Base-by-base conservation (phyloP, 2,797 vertebrate species). In the Columba guinea region DNA sequence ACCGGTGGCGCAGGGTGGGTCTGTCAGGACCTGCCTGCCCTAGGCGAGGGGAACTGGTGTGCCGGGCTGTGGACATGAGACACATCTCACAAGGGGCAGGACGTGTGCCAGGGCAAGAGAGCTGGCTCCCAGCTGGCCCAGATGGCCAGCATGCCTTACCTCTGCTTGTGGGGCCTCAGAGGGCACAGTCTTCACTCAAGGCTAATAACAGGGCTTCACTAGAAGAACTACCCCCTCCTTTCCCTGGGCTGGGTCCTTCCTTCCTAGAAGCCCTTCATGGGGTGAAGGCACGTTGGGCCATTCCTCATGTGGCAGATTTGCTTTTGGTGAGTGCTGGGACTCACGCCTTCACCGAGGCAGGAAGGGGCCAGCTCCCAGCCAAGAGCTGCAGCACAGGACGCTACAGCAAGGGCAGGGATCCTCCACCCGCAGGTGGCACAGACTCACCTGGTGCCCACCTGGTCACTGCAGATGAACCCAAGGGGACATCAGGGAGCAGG, bases 21-120 rank as follows among this genome's bases (percentile, higher is more conserved):
- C 53, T 27, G 76, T 23, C 52, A 68, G 9, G 11, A 76, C 58
- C 49, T 17, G 39, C 22, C 13, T 70, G 8, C 60, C 52, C 19
- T 2, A 4, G 32, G 17, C 4, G 24, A 27, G 18, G 21, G 23
- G 3, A 27, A 13, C 1, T 3, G 28, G 26, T 21, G 2, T 3
- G 11, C 41, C 8, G 26, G 23, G 44, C 64, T 63, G 11, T 10
- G 14, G 0, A 1, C 11, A 5, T 4, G 7, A 52, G 32, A 73
- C 28, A 49, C 8, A 10, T 21, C 46, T 49, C 21, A 30, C 5
- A 26, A 41, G 37, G 63, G 35, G 59, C n/a, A 84, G 20, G 30
- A 74, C 0, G 1, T 0, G 0, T 15, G 5, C 46, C 27, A 62
- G 19, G 22, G n/a, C 55, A 70, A 52, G 48, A 48, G 12, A 16